phyloP scores from a whole-genome alignment of 1,140 invertebrate species.

The Paracyclopina nana region DNA sequence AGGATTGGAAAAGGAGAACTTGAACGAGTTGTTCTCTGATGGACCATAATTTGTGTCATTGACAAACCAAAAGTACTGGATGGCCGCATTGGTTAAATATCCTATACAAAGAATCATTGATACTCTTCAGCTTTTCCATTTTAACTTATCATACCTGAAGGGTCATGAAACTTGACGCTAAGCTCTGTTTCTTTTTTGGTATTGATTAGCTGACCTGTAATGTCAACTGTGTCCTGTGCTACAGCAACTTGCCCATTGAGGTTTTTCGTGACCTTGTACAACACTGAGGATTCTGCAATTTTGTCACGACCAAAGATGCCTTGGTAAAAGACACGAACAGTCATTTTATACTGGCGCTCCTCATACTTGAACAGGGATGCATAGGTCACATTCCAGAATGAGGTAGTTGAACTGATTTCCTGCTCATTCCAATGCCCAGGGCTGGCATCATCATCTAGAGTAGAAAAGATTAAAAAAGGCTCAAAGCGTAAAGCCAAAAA shows the following conservation, averaged over 20 bases:
- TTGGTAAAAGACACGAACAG: neutral
- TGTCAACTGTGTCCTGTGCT: no score
- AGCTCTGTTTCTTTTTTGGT: neutral
- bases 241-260: no score
- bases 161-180: neutral
- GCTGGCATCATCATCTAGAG: no score
- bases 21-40: neutral
- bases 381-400: no score
- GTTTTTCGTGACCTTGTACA: neutral
- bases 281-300: neutral
- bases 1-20: neutral
- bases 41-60: slow-evolving; percentile 1
- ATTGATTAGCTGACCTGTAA: neutral
- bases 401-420: no score
- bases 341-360: neutral
- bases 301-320: neutral
- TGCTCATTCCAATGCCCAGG: no score
- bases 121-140: no score
- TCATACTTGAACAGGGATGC: no score
- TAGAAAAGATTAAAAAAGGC: no score
- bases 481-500: no score
- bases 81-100: neutral
- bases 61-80: neutral
- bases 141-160: no score
- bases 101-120: no score